Evolutionary conservation across 2,797 vertebrate species (phyloP).

Genomic region (Novumbra hubbsi): DNA sequence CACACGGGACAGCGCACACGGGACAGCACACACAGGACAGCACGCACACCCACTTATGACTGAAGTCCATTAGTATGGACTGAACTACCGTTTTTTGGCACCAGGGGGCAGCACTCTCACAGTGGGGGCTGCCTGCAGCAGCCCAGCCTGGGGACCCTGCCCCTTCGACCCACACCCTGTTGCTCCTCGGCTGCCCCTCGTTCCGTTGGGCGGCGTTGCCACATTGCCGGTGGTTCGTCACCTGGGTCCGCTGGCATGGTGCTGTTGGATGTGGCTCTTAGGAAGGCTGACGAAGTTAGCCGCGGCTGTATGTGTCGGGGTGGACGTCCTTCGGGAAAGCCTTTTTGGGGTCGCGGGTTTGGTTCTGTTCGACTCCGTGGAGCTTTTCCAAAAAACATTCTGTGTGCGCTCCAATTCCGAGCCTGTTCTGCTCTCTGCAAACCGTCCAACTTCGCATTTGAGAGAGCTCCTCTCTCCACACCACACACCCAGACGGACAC

Average conservation of each 20-base stretch:
- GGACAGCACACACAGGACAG: no score
- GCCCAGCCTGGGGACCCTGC: slow-evolving; percentile 15
- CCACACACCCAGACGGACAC: not conserved
- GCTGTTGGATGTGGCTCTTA: slow-evolving; percentile 2
- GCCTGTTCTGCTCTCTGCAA: slow-evolving; percentile 7
- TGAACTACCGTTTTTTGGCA: slow-evolving; percentile 45
- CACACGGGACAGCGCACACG: not conserved
- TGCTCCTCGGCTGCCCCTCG: slow-evolving; percentile 12
- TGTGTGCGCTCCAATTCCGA: not conserved
- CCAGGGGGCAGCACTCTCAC: slow-evolving; percentile 69
- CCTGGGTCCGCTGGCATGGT: slow-evolving; percentile 12
- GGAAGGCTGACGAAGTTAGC: slow-evolving; percentile 11
- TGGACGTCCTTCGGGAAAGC: not conserved
- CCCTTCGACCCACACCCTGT: slow-evolving; percentile 17
- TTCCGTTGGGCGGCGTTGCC: slow-evolving; percentile 6
- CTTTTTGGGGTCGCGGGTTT: slow-evolving; percentile 13
- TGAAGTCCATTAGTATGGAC: not conserved
- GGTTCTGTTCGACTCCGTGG: slow-evolving; percentile 14
- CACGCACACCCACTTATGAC: not conserved
- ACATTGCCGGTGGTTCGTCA: slow-evolving; percentile 4
- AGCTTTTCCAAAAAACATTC: slow-evolving; percentile 6
- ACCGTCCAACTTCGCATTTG: slow-evolving; percentile 10
- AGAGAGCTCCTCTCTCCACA: slow-evolving; percentile 3
- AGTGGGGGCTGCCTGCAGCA: slow-evolving; percentile 1
- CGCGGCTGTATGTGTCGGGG: slow-evolving; percentile 16